Evolutionary conservation across 2,888 invertebrate species (phyloP).

Genomic region (Apocheima hispidaria): DNA sequence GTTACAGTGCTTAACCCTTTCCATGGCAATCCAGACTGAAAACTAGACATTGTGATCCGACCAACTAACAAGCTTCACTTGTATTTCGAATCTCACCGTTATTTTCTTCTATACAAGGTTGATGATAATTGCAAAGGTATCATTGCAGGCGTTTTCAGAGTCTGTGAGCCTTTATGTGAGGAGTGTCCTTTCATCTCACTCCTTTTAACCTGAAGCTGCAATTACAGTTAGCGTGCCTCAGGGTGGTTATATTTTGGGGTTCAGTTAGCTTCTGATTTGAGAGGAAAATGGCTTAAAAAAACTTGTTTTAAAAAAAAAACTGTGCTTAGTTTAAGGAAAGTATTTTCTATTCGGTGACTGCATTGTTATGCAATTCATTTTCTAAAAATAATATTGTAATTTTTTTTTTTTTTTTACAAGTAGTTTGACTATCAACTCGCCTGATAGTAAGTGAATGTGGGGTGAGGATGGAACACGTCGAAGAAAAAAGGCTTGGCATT

Average conservation of each 20-base stretch:
- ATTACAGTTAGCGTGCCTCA: conserved; percentile 78
- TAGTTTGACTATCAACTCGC: no score
- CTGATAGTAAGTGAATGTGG: no score
- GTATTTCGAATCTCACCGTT: conserved; percentile 30
- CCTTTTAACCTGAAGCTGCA: conserved; percentile 79
- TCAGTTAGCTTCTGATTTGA: conserved; percentile 39
- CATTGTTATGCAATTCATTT: no score
- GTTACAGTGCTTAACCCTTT: conserved; percentile 69
- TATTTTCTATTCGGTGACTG: no score
- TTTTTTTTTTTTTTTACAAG: no score
- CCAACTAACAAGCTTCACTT: conserved; percentile 1
- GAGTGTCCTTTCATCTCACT: conserved; percentile 75
- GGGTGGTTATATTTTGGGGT: conserved; percentile 69
- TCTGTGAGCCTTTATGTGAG: conserved; percentile 67
- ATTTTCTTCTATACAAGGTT: conserved; percentile 39
- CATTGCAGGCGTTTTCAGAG: conserved; percentile 54
- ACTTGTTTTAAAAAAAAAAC: no score
- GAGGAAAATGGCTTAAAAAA: not conserved
- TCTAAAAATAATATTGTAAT: no score
- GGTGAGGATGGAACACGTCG: no score
- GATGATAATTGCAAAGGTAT: conserved; percentile 39
- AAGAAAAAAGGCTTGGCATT: no score
- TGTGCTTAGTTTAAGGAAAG: no score
- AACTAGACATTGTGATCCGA: conserved; percentile 65
- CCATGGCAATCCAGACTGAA: conserved; percentile 69